Evolutionary conservation across 2,113 vertebrate species (phyloP).

Genomic region (Sander lucioperca): DNA sequence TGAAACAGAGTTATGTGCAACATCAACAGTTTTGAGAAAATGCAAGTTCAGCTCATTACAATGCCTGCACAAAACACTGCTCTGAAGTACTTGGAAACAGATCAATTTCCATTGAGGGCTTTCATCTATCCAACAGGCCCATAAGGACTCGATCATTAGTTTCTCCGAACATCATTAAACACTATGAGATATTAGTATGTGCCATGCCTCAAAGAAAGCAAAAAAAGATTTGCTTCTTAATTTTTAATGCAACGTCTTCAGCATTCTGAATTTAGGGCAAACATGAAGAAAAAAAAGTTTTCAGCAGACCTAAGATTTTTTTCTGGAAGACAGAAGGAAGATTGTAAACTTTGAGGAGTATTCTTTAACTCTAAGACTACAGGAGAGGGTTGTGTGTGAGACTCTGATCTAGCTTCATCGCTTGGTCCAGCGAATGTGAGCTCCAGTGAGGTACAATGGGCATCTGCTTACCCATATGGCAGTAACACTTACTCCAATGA

Average conservation of each 20-base stretch:
- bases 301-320: conserved; percentile 2
- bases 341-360: conserved; percentile 34
- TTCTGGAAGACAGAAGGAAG: neutral
- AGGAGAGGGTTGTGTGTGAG: conserved; percentile 16
- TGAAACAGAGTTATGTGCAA: conserved; percentile 62
- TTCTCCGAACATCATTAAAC: conserved; percentile 75
- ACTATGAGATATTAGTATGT: conserved; percentile 56
- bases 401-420: neutral
- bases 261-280: conserved; percentile 61
- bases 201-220: conserved; percentile 59
- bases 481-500: conserved; percentile 25
- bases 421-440: conserved; percentile 20
- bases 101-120: conserved; percentile 74
- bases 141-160: conserved; percentile 78
- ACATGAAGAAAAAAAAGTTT: conserved; percentile 45
- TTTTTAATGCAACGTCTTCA: conserved; percentile 64
- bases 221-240: conserved; percentile 52
- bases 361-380: conserved; percentile 21
- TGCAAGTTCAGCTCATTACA: conserved; percentile 75
- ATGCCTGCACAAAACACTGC: conserved; percentile 58
- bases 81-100: conserved; percentile 70
- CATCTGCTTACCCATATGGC: conserved; percentile 52
- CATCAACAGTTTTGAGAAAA: conserved; percentile 72
- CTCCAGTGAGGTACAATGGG: conserved; percentile 19
- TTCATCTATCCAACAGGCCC: conserved; percentile 75